Conservation (phyloP, 2,113 vertebrate species). For the Anseranas semipalmata region DNA sequence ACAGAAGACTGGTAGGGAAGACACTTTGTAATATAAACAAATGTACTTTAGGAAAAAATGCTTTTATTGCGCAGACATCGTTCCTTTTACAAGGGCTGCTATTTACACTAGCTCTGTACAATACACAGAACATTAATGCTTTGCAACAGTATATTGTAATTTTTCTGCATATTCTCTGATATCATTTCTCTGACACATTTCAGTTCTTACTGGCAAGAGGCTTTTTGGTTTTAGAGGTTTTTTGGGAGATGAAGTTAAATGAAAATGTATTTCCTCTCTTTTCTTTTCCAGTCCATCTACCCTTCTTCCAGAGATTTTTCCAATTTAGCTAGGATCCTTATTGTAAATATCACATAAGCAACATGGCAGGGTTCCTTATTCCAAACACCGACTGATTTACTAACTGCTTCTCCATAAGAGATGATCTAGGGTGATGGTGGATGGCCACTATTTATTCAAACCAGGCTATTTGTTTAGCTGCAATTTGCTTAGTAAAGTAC, state of each 20-base stretch:
- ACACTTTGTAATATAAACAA: conserved; percentile 33
- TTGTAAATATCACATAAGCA: not conserved
- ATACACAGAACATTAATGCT: not conserved
- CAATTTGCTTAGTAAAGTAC: conserved; percentile 41
- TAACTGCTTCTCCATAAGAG: not conserved
- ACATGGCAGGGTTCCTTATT: not conserved
- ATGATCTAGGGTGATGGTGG: not conserved
- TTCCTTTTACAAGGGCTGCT: not conserved
- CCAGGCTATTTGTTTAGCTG: not conserved
- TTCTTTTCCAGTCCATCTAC: not conserved
- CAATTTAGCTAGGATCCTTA: not conserved
- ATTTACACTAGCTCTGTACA: not conserved
- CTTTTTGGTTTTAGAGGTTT: not conserved
- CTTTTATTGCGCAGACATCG: conserved; percentile 4
- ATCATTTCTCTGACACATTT: not conserved
- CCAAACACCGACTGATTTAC: conserved; percentile 12
- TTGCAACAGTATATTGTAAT: not conserved
- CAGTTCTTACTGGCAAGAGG: not conserved
- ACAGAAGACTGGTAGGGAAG: conserved; percentile 15
- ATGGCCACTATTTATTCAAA: not conserved
- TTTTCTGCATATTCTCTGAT: not conserved
- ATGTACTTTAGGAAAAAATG: conserved; percentile 25
- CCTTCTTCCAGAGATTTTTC: not conserved
- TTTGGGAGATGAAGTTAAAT: not conserved
- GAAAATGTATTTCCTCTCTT: not conserved